phyloP scores from a whole-genome alignment of 2,113 vertebrate species.

The Mobula birostris region DNA sequence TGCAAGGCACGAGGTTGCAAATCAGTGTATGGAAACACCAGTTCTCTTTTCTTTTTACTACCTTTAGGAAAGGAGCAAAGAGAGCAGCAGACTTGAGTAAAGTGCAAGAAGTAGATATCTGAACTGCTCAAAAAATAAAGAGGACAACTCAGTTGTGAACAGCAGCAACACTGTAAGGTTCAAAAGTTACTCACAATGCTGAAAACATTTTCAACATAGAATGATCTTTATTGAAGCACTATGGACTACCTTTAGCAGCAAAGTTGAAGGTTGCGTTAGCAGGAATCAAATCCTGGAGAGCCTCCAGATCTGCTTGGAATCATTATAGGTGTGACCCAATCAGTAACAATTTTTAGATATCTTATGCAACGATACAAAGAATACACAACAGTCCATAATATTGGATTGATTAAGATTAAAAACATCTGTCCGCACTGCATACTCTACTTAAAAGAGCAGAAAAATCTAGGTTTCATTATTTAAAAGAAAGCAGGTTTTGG shows the following conservation, averaged over 20 bases:
- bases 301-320: background rate
- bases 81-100: background rate
- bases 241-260: background rate
- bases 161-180: background rate
- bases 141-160: too few relatives aligned
- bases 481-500: conserved; percentile 4
- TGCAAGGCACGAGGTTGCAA: background rate
- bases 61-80: background rate
- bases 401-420: background rate
- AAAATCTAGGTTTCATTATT: conserved; percentile 11
- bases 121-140: background rate
- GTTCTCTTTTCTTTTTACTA: background rate
- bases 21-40: background rate
- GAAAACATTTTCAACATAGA: background rate
- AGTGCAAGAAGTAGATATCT: background rate
- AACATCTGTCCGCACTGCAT: background rate
- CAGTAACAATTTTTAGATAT: background rate
- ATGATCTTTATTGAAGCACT: background rate
- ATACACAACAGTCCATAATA: background rate
- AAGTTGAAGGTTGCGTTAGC: background rate
- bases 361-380: background rate
- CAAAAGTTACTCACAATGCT: background rate
- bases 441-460: background rate
- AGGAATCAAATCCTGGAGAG: background rate
- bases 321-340: background rate